A percentile compares a stretch with the other conserved stretches of the same genome.
Conservation (phyloP, 2,113 vertebrate species). For the Aptenodytes patagonicus region DNA sequence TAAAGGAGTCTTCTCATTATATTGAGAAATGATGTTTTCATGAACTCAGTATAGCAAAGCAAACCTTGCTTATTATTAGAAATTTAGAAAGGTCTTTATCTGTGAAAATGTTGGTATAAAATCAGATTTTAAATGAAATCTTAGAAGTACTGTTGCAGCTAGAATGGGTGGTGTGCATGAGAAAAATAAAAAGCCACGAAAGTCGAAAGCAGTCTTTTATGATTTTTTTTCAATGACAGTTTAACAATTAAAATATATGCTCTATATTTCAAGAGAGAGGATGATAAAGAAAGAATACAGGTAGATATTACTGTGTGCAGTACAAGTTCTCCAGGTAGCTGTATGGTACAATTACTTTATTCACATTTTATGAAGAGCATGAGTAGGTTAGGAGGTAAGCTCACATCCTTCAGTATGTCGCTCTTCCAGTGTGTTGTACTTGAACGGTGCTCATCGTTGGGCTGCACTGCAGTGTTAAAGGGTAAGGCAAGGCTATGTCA, state of each 20-base stretch:
- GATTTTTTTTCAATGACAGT: neutral
- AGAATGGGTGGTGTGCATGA: neutral
- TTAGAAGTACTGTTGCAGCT: neutral
- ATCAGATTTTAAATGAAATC: neutral
- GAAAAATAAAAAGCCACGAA: neutral
- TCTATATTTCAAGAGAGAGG: neutral
- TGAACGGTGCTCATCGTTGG: neutral
- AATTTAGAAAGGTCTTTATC: neutral
- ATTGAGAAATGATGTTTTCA: neutral
- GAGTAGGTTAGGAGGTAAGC: neutral
- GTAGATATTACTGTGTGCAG: neutral
- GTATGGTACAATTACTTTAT: neutral
- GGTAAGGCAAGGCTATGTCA: neutral
- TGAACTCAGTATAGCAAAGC: neutral
- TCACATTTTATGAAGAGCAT: neutral
- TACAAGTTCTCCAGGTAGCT: neutral
- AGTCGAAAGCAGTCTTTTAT: neutral
- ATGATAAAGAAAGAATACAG: neutral
- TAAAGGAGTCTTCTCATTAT: neutral
- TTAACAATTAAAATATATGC: neutral
- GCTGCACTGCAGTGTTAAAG: neutral
- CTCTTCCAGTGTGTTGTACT: neutral
- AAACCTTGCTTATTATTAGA: neutral
- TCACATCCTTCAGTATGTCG: neutral
- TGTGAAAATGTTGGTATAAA: neutral